Evolutionary conservation across 2,888 invertebrate genomes (phyloP).

Genomic region (Ormyrus pomaceus): DNA sequence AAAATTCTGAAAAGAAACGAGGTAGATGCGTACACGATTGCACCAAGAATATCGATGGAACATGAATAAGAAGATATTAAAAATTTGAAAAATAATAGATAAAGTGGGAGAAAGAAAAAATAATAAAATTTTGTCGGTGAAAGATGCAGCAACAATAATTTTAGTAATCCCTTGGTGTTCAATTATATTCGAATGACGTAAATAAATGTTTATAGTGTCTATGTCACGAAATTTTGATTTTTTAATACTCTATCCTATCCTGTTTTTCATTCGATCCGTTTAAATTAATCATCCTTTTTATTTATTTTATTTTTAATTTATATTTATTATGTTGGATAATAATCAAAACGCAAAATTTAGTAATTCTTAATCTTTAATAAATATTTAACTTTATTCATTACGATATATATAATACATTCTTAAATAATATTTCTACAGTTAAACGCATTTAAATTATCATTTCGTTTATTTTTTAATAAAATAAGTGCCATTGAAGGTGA

Average conservation of each 20-base stretch:
- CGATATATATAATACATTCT: background rate
- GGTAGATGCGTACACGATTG: background rate
- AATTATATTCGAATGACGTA: constrained; percentile 74
- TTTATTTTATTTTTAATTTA: too few species aligned
- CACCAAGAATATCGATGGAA: constrained; percentile 29
- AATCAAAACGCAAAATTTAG: too few species aligned
- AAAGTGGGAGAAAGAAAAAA: constrained; percentile 13
- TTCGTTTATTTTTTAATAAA: constrained; percentile 27
- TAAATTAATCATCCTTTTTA: too few species aligned
- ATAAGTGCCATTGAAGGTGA: constrained; percentile 8
- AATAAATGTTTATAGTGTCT: constrained; percentile 75
- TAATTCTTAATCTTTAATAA: too few species aligned
- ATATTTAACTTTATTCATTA: too few species aligned
- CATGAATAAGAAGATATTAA: constrained; percentile 32
- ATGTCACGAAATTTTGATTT: constrained; percentile 45
- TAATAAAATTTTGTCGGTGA: constrained; percentile 21
- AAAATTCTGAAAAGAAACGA: constrained; percentile 8
- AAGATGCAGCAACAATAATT: constrained; percentile 64
- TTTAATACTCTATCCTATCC: background rate
- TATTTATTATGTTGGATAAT: too few species aligned
- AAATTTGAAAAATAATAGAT: constrained; percentile 21
- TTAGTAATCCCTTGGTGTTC: constrained; percentile 74
- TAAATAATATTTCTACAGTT: background rate
- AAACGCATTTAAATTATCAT: constrained; percentile 16
- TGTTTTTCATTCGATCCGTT: background rate